Evolutionary conservation across 2,113 vertebrate species (phyloP), one percentile per base, ranked within the genome.

Genomic region (Etheostoma cragini): DNA sequence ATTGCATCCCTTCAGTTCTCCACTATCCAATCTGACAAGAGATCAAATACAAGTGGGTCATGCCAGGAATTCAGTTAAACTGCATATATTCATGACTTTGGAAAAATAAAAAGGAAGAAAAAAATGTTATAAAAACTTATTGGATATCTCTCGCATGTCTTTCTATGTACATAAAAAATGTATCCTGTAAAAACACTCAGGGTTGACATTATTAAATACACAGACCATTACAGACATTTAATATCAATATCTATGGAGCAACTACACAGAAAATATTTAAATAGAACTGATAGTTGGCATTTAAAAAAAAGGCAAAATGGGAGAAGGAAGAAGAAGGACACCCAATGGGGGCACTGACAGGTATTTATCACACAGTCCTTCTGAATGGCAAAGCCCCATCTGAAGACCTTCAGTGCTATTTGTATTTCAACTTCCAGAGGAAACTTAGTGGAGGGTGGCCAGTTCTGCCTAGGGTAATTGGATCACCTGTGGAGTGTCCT

Each of bases 401-500:
- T 54, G 21, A 60, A 7, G 10, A 79, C 58, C 11, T 45, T 63
- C 33, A 74, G 4, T 62, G 69, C 66, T 82, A 84, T 87, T 86
- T 83, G 52, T 38, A 1, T 66, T 78, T 81, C 72, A 78, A 74
- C 45, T 67, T 21, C 6, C n/a, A 58, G 63, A 49, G 75, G 42
- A 61, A 91, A 89, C 65, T 58, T 30, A 10, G 8, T 33, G 46
- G 26, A 60, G 8, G 1, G 8, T 5, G n/a, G 83, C 72, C 84
- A 81, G 52, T 42, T 58, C 82, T 35, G 16, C 50, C 38, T 8
- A 22, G 12, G 15, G 10, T 87, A 89, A 89, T 73, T 82, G 88
- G 87, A 92, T 92, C 60, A 84, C 17, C 68, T n/a, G 3, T n/a
- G 12, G 42, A 54, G 54, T 53, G 67, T 72, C 57, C 60, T n/a